phyloP scores from a whole-genome alignment of 2,888 invertebrate genomes.

The Sinodicranocentrus sp. region DNA sequence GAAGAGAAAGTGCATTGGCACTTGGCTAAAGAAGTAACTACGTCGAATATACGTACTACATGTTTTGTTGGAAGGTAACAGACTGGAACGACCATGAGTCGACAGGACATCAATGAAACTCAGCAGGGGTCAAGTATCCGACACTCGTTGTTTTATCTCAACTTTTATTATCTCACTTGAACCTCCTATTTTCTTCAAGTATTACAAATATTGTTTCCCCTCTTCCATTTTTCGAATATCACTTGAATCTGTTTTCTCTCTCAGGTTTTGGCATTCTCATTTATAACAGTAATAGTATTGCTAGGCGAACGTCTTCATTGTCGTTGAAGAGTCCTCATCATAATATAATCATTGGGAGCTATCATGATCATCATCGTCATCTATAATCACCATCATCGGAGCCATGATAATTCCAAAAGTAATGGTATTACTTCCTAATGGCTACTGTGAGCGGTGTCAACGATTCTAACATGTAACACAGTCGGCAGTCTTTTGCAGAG shows the following conservation, averaged over 20 bases:
- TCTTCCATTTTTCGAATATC: slow-evolving; percentile 11
- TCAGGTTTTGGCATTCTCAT: not conserved
- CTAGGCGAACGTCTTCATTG: not conserved
- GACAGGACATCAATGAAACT: slow-evolving; percentile 57
- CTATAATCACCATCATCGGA: not conserved
- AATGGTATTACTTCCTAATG: slow-evolving; percentile 17
- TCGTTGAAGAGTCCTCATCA: not conserved
- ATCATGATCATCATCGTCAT: slow-evolving; percentile 2
- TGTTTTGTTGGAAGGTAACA: slow-evolving; percentile 44
- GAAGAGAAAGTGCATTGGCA: too few species aligned
- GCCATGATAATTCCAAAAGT: slow-evolving; percentile 11
- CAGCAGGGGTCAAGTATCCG: slow-evolving; percentile 70
- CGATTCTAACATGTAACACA: too few species aligned
- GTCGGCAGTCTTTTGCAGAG: too few species aligned
- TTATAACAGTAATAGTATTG: not conserved
- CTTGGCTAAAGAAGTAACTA: too few species aligned
- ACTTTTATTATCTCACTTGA: slow-evolving; percentile 56
- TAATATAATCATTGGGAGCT: not conserved
- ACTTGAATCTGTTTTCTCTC: not conserved
- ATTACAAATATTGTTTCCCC: slow-evolving; percentile 34
- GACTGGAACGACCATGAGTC: slow-evolving; percentile 52
- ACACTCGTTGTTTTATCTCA: slow-evolving; percentile 69
- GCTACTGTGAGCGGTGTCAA: too few species aligned
- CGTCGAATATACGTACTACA: too few species aligned
- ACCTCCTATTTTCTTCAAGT: slow-evolving; percentile 23